Base-by-base conservation (phyloP, 2,113 vertebrate genomes). In the Bos javanicus region DNA sequence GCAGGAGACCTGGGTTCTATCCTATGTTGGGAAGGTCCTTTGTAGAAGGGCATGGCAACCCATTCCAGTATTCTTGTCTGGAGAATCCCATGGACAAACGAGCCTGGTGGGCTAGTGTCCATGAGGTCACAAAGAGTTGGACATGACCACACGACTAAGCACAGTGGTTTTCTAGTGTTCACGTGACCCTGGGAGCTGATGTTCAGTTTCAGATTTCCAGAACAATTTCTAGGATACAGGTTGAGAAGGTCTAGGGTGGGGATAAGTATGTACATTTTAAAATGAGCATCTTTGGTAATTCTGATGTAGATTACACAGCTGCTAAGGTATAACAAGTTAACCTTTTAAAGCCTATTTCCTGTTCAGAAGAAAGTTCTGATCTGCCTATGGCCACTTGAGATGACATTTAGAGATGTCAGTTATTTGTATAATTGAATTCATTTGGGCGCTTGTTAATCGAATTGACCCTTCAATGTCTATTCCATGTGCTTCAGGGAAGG, bases 341-440 rank as follows among this genome's bases (percentile, higher is more conserved):
- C 36, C 57, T 87, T 96, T 74, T 80, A 83, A 97, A 93, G 23
- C 56, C 19, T 82, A 87, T 96, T 94, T 94, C n/a, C 83, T 76
- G 11, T 90, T 94, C 81, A 85, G 95, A 97, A 78, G 56, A 89
- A 82, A 80, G 95, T 62, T 85, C 43, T 89, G 10, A 43, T 67
- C 16, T 62, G 50, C 46, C 46, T 56, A 3, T 30, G 74, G 28
- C 28, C 9, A 30, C 74, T 52, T 87, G 30, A 62, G 30, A 23
- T 59, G 54, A 57, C 13, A 9, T 56, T 25, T 30, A 54, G 15
- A 83, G 46, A 30, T 21, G 16, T 8, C n/a, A 74, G 19, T 46
- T 57, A 60, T 30, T 46, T 64, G 64, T 21, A 43, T 28, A 57
- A 71, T 14, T 67, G 83, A 71, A 93, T 36, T 67, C 33, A 25